phyloP scores from a whole-genome alignment of 1,140 invertebrate genomes.

The Atta texana region DNA sequence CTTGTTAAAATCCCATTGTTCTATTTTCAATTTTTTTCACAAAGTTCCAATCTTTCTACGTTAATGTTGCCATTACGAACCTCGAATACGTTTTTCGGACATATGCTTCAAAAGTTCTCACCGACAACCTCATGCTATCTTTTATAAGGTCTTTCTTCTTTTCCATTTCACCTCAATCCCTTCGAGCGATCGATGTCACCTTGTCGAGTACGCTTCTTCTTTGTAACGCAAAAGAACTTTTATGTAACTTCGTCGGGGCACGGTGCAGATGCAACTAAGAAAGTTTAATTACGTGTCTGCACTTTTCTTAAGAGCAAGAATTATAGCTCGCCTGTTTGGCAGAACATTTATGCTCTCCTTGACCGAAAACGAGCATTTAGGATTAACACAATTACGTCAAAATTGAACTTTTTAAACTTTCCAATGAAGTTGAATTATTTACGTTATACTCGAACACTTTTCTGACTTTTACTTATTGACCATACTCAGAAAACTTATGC shows the following conservation, averaged over 20 bases:
- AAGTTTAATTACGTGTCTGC: constrained; percentile 71
- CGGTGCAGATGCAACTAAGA: constrained; percentile 42
- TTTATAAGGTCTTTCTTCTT: constrained; percentile 1
- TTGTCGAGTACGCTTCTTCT: constrained; percentile 25
- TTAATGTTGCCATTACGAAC: constrained; percentile 16
- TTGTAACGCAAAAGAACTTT: constrained; percentile 56
- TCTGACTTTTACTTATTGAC: constrained; percentile 7
- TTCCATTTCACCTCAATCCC: constrained; percentile 29
- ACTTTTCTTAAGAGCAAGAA: constrained; percentile 39
- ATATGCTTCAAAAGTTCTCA: constrained; percentile 38
- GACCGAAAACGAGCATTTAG: constrained; percentile 27
- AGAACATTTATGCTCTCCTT: constrained; percentile 30
- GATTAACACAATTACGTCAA: constrained; percentile 11
- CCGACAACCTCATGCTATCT: constrained; percentile 10
- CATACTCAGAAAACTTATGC: neutral
- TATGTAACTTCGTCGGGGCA: constrained; percentile 59
- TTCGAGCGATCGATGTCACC: constrained; percentile 32
- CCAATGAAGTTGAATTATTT: constrained; percentile 10
- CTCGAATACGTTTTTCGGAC: constrained; percentile 4
- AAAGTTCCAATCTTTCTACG: neutral
- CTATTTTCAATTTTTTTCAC: neutral
- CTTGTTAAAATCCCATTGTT: neutral
- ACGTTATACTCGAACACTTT: neutral
- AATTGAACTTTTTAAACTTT: constrained; percentile 9
- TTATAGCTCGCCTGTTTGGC: constrained; percentile 45